phyloP scores from a whole-genome alignment of 2,113 vertebrate species.

The Platysternon megacephalum region DNA sequence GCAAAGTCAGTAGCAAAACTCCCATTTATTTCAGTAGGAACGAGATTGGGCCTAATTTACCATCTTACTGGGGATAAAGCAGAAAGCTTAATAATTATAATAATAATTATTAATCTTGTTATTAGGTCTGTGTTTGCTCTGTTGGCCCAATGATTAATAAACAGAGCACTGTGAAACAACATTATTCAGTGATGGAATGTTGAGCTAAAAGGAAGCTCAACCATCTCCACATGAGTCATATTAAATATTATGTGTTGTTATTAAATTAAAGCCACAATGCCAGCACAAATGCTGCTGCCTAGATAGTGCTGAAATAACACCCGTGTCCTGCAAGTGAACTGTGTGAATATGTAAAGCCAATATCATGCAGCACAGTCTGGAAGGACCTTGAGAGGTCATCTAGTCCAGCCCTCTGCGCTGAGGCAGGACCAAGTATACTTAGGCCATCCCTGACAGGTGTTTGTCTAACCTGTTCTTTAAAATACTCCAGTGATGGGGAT shows the following conservation, averaged over 20 bases:
- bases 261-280: constrained; percentile 8
- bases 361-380: neutral
- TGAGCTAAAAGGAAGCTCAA: constrained; percentile 38
- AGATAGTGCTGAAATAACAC: neutral
- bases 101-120: constrained; percentile 27
- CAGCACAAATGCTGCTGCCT: constrained; percentile 1
- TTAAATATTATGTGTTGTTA: neutral
- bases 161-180: constrained; percentile 37
- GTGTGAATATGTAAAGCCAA: neutral
- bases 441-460: neutral
- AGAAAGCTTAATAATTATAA: constrained; percentile 11
- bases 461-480: neutral
- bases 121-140: constrained; percentile 26
- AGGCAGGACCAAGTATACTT: neutral
- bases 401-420: neutral
- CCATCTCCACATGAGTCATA: constrained; percentile 20
- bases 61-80: constrained; percentile 23
- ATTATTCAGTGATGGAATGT: neutral
- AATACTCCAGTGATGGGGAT: neutral
- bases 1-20: neutral
- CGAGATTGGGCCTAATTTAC: neutral
- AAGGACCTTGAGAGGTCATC: neutral
- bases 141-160: constrained; percentile 20
- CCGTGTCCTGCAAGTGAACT: neutral
- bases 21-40: neutral